phyloP scores from a whole-genome alignment of 2,888 invertebrate species.

The Criorhina ranunculi region DNA sequence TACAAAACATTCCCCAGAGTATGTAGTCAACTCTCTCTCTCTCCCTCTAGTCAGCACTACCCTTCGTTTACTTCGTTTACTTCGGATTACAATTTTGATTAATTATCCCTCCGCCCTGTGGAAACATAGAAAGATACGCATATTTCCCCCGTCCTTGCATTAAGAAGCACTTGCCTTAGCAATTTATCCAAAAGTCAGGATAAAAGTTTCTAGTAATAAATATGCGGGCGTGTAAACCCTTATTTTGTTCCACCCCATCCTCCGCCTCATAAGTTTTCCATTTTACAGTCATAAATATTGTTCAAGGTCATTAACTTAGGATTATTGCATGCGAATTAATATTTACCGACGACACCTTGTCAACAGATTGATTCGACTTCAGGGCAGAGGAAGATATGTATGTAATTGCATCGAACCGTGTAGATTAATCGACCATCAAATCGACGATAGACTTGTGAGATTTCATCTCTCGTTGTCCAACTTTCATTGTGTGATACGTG shows the following conservation, averaged over 20 bases:
- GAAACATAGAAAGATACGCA: background rate
- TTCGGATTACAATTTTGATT: conserved; percentile 45
- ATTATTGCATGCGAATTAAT: conserved; percentile 35
- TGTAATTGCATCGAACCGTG: conserved; percentile 51
- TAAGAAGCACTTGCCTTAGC: background rate
- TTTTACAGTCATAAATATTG: conserved; percentile 46
- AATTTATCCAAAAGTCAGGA: conserved; percentile 30
- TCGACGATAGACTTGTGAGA: conserved; percentile 7
- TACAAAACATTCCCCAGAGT: background rate
- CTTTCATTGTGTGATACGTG: conserved; percentile 12
- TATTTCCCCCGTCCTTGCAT: background rate
- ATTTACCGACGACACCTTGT: conserved; percentile 19
- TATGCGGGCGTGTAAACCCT: conserved; percentile 33
- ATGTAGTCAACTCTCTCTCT: background rate
- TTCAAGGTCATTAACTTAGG: conserved; percentile 51
- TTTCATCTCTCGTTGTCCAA: conserved; percentile 3
- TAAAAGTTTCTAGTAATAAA: conserved; percentile 26
- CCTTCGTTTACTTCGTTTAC: too few species aligned
- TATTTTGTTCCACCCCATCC: background rate
- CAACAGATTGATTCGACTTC: background rate
- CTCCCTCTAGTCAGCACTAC: background rate
- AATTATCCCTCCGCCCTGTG: conserved; percentile 21
- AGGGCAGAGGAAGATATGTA: background rate
- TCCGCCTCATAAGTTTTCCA: conserved; percentile 38
- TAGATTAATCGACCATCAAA: conserved; percentile 57